These are phyloP conservation scores for Anoplolepis gracilipes DNA, from an alignment of 1,140 invertebrate species.

Conservation along the genomic window DNA sequence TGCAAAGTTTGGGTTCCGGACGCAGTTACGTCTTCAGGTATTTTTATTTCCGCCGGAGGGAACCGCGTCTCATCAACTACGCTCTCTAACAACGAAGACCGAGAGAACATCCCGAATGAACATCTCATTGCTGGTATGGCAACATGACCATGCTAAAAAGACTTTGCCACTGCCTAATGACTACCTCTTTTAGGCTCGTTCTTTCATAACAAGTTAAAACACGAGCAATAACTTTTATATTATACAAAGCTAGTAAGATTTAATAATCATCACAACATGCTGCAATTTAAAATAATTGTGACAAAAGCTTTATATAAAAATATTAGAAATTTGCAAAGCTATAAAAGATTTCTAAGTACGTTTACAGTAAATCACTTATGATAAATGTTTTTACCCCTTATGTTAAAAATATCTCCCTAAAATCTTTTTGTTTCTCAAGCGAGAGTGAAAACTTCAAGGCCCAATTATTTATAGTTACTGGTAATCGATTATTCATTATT, in stretches of 20 bases:
- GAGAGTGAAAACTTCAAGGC: too few relatives aligned
- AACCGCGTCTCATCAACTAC: conserved; percentile 39
- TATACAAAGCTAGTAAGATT: conserved; percentile 16
- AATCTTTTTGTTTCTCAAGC: too few relatives aligned
- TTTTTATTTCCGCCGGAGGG: conserved; percentile 41
- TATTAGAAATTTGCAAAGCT: not conserved
- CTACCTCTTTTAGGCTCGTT: not conserved
- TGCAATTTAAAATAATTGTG: conserved; percentile 3
- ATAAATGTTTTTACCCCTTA: too few relatives aligned
- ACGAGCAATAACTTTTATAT: conserved; percentile 13
- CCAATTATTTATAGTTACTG: too few relatives aligned
- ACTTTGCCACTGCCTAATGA: conserved; percentile 54
- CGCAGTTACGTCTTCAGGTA: conserved; percentile 27
- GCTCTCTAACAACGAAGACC: conserved; percentile 42
- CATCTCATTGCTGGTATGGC: conserved; percentile 19
- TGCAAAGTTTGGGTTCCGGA: conserved; percentile 34
- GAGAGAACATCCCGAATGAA: conserved; percentile 35
- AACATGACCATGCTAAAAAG: conserved; percentile 47
- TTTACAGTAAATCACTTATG: not conserved
- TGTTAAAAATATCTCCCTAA: too few relatives aligned
- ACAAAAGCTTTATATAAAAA: not conserved
- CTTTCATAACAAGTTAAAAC: conserved; percentile 27
- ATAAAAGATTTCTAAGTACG: not conserved
- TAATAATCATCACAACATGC: not conserved
- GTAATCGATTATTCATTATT: too few relatives aligned